Base-by-base conservation (phyloP, 2,888 invertebrate species). In the Pristionchus fissidentatus region DNA sequence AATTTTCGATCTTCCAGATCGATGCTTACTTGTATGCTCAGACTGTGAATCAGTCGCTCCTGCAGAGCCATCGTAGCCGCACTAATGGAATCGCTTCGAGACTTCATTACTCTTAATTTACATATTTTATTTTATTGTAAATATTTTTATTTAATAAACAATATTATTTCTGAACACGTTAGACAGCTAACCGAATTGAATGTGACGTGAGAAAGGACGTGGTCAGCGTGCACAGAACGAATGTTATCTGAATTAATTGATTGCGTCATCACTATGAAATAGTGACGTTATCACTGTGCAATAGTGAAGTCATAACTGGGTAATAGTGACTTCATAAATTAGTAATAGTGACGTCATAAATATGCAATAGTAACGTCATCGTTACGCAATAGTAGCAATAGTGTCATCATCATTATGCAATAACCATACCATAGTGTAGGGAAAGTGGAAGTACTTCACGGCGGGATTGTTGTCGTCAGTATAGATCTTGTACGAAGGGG, bases 381-480 rank as follows among this genome's bases (percentile, higher is more conserved):
- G n/a, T n/a, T n/a, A n/a, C n/a, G n/a, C n/a, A n/a, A n/a, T n/a
- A n/a, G n/a, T n/a, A n/a, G n/a, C n/a, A n/a, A n/a, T n/a, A n/a
- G n/a, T n/a, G n/a, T n/a, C n/a, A n/a, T n/a, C n/a, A n/a, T n/a
- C n/a, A n/a, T n/a, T n/a, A n/a, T n/a, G n/a, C n/a, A n/a, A n/a
- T n/a, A n/a, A n/a, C n/a, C n/a, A n/a, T n/a, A n/a, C 66, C 66
- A 66, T 66, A 4, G 66, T 66, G 7, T 66, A 66, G 7, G 66
- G 66, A 32, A 66, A 66, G 38, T 66, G 66, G 41, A 66, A 66
- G 10, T n/a, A 41, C 66, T 38, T 66, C 66, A 66, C 38, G 0
- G 66, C 66, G 3, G 66, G 66, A 38, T 35, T 66, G n/a, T 66
- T 66, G 66, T 66, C 66, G 22, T 66, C 66, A 10, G 66, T 66